Conservation (phyloP, 2,113 vertebrate genomes). For the Numenius arquata region DNA sequence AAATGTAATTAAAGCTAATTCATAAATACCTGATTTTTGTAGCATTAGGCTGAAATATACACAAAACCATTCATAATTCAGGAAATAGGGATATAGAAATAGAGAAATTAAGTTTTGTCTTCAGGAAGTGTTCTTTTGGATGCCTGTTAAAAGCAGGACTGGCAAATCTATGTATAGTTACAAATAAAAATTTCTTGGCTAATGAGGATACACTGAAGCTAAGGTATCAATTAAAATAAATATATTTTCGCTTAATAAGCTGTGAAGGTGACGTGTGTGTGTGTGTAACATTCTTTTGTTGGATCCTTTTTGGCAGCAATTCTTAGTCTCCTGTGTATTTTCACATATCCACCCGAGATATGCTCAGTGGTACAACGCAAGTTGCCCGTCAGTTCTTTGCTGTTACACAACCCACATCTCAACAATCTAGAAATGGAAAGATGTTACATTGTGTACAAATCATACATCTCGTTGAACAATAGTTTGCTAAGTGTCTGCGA, state of each 20-base stretch:
- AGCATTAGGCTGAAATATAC: neutral
- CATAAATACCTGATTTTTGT: neutral
- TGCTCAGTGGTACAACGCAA: neutral
- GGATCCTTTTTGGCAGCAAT: neutral
- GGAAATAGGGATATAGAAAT: neutral
- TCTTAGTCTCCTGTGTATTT: neutral
- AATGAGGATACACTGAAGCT: neutral
- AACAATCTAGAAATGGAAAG: neutral
- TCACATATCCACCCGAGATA: neutral
- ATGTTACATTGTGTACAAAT: neutral
- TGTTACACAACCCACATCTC: neutral
- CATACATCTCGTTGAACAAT: neutral
- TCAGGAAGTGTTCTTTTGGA: neutral
- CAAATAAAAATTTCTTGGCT: neutral
- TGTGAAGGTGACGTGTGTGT: neutral
- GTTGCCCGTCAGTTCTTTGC: neutral
- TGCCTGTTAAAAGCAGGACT: neutral
- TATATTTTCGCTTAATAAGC: neutral
- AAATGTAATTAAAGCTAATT: slow-evolving; percentile 45
- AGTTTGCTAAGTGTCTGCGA: neutral
- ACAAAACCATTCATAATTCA: neutral
- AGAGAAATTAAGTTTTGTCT: neutral
- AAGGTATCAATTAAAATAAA: neutral
- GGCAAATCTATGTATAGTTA: neutral
- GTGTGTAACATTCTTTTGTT: neutral